Percentiles rank a stretch among this genome's conserved stretches.
Conservation (phyloP, 1,140 invertebrate genomes). For the Ooceraea biroi region DNA sequence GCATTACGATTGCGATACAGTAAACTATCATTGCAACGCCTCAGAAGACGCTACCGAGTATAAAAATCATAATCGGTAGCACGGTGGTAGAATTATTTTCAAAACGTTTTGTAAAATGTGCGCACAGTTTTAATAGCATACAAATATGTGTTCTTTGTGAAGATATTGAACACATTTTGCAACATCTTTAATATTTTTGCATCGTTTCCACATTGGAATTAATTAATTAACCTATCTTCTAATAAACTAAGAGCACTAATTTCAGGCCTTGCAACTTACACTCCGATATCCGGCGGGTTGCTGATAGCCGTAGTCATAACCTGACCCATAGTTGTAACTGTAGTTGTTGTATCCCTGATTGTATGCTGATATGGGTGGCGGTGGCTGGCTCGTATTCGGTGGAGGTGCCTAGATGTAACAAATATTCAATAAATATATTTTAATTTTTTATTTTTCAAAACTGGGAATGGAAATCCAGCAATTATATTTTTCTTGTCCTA, state of each 20-base stretch:
- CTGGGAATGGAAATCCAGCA: no score
- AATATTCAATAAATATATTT: constrained; percentile 14
- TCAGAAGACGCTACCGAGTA: constrained; percentile 48
- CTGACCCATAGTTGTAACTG: constrained; percentile 80
- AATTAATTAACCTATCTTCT: background rate
- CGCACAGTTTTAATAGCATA: constrained; percentile 13
- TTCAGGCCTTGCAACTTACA: constrained; percentile 78
- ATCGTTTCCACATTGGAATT: background rate
- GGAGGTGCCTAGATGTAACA: constrained; percentile 75
- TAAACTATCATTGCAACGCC: constrained; percentile 51
- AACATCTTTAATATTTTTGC: background rate
- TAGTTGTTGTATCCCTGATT: constrained; percentile 83
- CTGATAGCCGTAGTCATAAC: constrained; percentile 83
- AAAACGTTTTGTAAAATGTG: constrained; percentile 19
- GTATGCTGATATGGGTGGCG: constrained; percentile 80
- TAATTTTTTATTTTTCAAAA: no score
- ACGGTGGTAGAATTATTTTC: constrained; percentile 7
- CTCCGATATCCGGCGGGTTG: constrained; percentile 82
- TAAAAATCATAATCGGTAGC: constrained; percentile 61
- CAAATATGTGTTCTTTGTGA: background rate
- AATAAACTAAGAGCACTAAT: constrained; percentile 1
- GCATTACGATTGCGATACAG: constrained; percentile 56
- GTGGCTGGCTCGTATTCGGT: constrained; percentile 83
- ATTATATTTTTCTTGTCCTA: background rate
- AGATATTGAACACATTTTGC: background rate